phyloP scores from a whole-genome alignment of 2,888 invertebrate species.

The Melanophora roralis region DNA sequence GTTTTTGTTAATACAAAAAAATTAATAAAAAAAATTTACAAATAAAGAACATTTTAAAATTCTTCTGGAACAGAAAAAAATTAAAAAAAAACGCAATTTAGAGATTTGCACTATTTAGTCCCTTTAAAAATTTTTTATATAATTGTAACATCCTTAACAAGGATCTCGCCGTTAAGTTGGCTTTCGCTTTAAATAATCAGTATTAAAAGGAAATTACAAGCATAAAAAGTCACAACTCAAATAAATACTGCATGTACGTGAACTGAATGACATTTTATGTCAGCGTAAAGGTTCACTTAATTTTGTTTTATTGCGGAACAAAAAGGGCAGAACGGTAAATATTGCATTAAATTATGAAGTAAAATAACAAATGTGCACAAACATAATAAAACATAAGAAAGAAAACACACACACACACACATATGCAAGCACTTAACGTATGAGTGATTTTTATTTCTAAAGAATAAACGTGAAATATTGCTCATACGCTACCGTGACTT shows the following conservation, averaged over 20 bases:
- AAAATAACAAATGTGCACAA: neutral
- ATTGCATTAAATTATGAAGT: neutral
- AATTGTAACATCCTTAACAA: too few relatives aligned
- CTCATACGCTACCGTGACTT: constrained; percentile 34
- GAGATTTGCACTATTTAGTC: too few relatives aligned
- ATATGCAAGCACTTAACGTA: constrained; percentile 25
- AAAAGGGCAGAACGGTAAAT: neutral
- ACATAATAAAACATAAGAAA: neutral
- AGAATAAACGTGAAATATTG: neutral
- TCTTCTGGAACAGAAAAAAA: too few relatives aligned
- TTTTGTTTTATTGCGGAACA: neutral
- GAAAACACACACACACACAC: neutral
- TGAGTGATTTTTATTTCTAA: constrained; percentile 41
- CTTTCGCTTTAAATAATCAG: too few relatives aligned
- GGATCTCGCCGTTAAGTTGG: too few relatives aligned
- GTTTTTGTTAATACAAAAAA: too few relatives aligned
- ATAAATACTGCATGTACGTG: neutral
- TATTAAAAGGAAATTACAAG: neutral
- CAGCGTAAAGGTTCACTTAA: constrained; percentile 16
- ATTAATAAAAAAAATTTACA: too few relatives aligned
- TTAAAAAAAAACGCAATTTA: too few relatives aligned
- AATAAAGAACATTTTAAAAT: too few relatives aligned
- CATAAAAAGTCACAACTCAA: constrained; percentile 10
- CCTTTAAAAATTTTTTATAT: too few relatives aligned
- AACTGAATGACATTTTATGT: neutral